Conservation (phyloP, 1,140 invertebrate genomes). For the Tribolium madens region DNA sequence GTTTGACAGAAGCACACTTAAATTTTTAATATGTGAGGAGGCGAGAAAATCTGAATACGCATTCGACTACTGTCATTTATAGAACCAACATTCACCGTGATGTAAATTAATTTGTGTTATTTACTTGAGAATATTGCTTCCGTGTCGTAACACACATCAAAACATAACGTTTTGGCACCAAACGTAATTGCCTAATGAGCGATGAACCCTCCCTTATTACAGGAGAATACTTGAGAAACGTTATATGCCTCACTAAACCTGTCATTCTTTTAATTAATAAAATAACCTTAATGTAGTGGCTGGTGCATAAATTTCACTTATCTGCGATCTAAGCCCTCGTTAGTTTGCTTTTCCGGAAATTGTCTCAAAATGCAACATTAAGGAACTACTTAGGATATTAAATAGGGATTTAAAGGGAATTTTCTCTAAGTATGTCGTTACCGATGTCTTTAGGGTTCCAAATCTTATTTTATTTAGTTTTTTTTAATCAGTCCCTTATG, state of each 20-base stretch:
- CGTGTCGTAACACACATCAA: neutral
- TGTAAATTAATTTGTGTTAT: neutral
- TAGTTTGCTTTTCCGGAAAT: constrained; percentile 37
- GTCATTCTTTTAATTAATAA: constrained; percentile 36
- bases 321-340: constrained; percentile 28
- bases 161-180: neutral
- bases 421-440: constrained; percentile 26
- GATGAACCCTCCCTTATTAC: constrained; percentile 8
- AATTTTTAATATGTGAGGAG: constrained; percentile 14
- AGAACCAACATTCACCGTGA: neutral
- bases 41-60: neutral
- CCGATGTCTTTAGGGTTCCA: constrained; percentile 21
- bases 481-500: constrained; percentile 16
- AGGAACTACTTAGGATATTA: constrained; percentile 37
- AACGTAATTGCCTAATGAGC: constrained; percentile 8
- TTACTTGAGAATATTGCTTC: neutral
- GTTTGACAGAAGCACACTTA: neutral
- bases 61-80: neutral
- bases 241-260: constrained; percentile 21
- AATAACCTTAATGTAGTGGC: constrained; percentile 27
- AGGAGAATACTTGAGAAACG: neutral
- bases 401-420: constrained; percentile 24
- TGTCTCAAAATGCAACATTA: constrained; percentile 34
- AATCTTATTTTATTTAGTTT: neutral
- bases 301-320: constrained; percentile 30